A percentile compares a stretch with the other conserved stretches of the same genome.
Evolutionary conservation across 2,113 vertebrate genomes (phyloP).

Genomic region (Nyctibius bracteatus): DNA sequence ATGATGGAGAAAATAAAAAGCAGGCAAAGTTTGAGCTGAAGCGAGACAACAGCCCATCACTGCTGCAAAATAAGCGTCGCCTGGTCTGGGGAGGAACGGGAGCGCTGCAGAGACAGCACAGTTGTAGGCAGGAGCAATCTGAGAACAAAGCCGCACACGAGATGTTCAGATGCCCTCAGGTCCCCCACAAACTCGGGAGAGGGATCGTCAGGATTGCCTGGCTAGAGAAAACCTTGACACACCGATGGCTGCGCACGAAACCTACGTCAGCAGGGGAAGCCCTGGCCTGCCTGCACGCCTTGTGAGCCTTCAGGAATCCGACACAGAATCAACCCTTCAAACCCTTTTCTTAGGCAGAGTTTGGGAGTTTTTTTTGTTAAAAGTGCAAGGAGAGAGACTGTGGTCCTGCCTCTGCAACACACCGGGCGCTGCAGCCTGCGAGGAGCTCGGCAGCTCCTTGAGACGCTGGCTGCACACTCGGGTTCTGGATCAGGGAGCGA

Average conservation of each 20-base stretch:
- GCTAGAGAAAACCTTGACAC: neutral
- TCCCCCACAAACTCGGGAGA: fast-evolving
- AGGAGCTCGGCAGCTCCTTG: fast-evolving
- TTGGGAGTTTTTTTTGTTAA: neutral
- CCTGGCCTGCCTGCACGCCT: neutral
- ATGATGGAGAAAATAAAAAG: neutral
- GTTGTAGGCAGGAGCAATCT: neutral
- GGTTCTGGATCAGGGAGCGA: neutral
- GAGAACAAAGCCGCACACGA: fast-evolving
- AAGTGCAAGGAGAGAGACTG: neutral
- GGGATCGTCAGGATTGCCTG: fast-evolving
- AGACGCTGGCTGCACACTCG: neutral
- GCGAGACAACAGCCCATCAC: neutral
- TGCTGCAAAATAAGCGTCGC: neutral
- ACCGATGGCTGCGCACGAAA: fast-evolving
- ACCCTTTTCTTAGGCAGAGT: neutral
- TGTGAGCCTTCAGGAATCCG: neutral
- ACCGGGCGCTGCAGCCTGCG: fast-evolving
- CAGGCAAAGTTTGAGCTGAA: neutral
- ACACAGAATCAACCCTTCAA: neutral
- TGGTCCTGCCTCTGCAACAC: neutral
- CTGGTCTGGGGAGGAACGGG: neutral
- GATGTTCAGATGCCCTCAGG: neutral
- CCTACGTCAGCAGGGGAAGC: neutral
- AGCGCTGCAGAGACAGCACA: neutral